Conservation (phyloP, 2,888 invertebrate genomes). For the Rhogogaster chlorosoma region DNA sequence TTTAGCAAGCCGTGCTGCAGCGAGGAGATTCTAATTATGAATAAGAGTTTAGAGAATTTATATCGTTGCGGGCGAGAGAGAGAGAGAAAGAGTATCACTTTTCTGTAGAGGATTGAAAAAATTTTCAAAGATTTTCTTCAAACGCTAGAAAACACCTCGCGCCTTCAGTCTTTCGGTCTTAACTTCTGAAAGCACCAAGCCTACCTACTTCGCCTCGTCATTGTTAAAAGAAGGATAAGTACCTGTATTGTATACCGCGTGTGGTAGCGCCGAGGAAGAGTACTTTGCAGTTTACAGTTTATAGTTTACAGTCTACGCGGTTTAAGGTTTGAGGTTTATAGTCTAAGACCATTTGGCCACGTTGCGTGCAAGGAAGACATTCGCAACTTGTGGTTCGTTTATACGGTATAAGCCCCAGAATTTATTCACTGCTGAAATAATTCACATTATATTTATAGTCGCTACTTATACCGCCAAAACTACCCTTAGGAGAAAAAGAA, state of each 20-base stretch:
- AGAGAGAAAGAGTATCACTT: neutral
- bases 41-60: slow-evolving; percentile 32
- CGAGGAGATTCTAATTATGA: slow-evolving; percentile 34
- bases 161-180: slow-evolving; percentile 3
- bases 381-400: slow-evolving; percentile 69
- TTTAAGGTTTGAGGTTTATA: slow-evolving; percentile 57
- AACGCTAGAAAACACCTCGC: slow-evolving; percentile 1
- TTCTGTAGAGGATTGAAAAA: neutral
- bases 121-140: neutral
- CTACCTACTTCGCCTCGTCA: slow-evolving; percentile 25
- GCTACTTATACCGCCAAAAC: neutral
- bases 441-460: slow-evolving; percentile 68
- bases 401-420: slow-evolving; percentile 59
- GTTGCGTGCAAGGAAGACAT: slow-evolving; percentile 72
- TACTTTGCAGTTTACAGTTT: slow-evolving; percentile 21
- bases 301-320: slow-evolving; percentile 27
- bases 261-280: neutral
- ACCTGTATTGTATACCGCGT: slow-evolving; percentile 10
- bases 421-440: slow-evolving; percentile 66
- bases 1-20: slow-evolving; percentile 17
- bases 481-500: neutral
- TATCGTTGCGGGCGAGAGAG: neutral
- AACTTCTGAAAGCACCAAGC: neutral
- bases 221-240: slow-evolving; percentile 33
- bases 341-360: slow-evolving; percentile 67